A percentile compares a stretch with the other conserved stretches of the same genome.
phyloP scores from a whole-genome alignment of 2,797 vertebrate genomes.

The Falco biarmicus region DNA sequence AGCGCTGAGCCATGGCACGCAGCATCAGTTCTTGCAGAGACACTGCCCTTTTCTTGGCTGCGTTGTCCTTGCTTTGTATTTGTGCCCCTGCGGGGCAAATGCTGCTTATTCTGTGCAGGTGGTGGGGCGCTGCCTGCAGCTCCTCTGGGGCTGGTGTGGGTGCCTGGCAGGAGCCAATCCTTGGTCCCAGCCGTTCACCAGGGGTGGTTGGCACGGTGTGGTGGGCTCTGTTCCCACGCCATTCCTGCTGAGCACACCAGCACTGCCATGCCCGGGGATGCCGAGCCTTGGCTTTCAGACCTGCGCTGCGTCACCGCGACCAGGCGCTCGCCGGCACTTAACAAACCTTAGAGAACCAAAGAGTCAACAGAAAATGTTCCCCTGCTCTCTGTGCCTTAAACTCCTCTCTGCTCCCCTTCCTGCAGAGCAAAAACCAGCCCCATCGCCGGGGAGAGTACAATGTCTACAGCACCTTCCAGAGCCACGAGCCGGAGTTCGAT shows the following conservation, averaged over 20 bases:
- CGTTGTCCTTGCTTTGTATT: neutral
- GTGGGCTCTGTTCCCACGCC: rapidly evolving
- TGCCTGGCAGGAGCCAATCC: neutral
- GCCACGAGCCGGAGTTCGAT: conserved; percentile 97
- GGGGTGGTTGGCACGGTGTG: rapidly evolving
- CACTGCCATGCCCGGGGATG: neutral
- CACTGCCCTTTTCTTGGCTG: too few relatives aligned
- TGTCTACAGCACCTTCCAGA: conserved; percentile 99
- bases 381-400: neutral
- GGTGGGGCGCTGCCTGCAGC: neutral
- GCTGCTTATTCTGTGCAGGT: neutral
- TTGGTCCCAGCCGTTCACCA: rapidly evolving
- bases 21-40: neutral
- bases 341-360: neutral
- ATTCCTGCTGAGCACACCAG: rapidly evolving
- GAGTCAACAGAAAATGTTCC: neutral
- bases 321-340: neutral
- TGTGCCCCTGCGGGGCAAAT: neutral
- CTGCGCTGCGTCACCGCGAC: neutral
- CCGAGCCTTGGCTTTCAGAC: neutral
- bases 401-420: neutral
- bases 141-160: neutral
- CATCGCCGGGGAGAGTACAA: conserved; percentile 95
- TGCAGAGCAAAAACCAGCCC: conserved; percentile 93
- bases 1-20: neutral